Evolutionary conservation across 2,113 vertebrate genomes (phyloP).

Genomic region (Sterrhoptilus dennistouni): DNA sequence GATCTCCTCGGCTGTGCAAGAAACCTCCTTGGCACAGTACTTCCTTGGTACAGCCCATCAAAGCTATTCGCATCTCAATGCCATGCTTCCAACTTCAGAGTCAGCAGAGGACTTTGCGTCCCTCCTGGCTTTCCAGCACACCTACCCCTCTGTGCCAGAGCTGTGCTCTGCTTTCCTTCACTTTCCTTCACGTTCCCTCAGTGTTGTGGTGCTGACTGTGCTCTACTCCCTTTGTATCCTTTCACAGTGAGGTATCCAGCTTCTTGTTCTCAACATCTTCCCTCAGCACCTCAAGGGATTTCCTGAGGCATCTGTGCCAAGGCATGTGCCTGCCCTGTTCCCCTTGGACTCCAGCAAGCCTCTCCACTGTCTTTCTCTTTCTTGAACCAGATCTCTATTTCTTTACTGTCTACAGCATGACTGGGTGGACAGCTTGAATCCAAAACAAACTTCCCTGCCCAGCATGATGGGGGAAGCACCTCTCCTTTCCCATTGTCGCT

Average conservation of each 20-base stretch:
- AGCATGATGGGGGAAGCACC: not conserved
- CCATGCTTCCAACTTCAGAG: not conserved
- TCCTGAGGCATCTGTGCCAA: not conserved
- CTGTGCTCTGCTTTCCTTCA: not conserved
- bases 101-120: not conserved
- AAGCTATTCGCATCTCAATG: not conserved
- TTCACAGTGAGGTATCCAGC: not conserved
- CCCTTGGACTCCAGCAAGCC: rapidly evolving
- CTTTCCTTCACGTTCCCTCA: rapidly evolving
- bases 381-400: not conserved
- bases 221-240: not conserved
- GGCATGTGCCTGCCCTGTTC: not conserved
- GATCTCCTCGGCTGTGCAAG: not conserved
- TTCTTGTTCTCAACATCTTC: not conserved
- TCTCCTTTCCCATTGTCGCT: not conserved
- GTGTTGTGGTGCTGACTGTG: not conserved
- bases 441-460: not conserved
- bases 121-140: not conserved
- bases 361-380: not conserved
- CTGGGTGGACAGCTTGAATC: not conserved
- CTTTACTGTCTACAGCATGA: rapidly evolving
- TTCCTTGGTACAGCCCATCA: not conserved
- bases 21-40: not conserved
- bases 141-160: not conserved
- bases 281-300: not conserved